Evolutionary conservation across 2,113 vertebrate genomes (phyloP), one percentile per base, ranked within the genome.

Genomic region (Crotalus tigris): DNA sequence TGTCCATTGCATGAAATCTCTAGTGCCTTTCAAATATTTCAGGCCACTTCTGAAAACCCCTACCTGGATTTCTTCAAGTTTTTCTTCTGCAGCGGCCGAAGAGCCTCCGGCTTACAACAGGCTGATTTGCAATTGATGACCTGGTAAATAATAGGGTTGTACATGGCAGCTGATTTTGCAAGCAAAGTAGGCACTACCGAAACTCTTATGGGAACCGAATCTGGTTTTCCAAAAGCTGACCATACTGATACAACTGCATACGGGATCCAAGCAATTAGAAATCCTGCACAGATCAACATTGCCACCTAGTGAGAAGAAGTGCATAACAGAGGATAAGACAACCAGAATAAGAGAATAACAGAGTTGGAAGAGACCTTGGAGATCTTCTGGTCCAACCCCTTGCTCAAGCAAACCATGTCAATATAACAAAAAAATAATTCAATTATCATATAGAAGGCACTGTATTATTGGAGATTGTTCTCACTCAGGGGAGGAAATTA

Each of bases 61-160:
- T 61, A 99, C 99, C 98, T 98, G 88, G 98, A 97, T 90, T 97
- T 98, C 95, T 97, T 97, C 92, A 94, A 97, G 89, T 95, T 97
- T 91, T 96, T 97, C 95, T 98, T 98, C 94, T 96, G 97, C 94
- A 97, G 89, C 59, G 87, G 89, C 95, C 95, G 97, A 86, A 97
- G 95, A 59, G 97, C 97, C 90, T 94, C 92, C 1, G 94, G 75
- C 2, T 95, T 97, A n/a, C 96, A 96, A 64, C 98, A 99, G 90
- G 97, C 94, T 61, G 97, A 97, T 94, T 97, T 98, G 92, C 98
- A 98, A 12, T 98, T 97, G 2, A 99, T 98, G 49, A 99, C 97
- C 96, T 99, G 99, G 97, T 99, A 99, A 94, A 99, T 99, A 94
- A 99, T 98, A 3, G 99, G 99, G 96, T 99, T 99, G 97, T 99